Percentiles rank a stretch among this genome's conserved stretches.
These are phyloP conservation scores for Bubalus kerabau DNA, from an alignment of 2,113 vertebrate species.

Conservation along the genomic window DNA sequence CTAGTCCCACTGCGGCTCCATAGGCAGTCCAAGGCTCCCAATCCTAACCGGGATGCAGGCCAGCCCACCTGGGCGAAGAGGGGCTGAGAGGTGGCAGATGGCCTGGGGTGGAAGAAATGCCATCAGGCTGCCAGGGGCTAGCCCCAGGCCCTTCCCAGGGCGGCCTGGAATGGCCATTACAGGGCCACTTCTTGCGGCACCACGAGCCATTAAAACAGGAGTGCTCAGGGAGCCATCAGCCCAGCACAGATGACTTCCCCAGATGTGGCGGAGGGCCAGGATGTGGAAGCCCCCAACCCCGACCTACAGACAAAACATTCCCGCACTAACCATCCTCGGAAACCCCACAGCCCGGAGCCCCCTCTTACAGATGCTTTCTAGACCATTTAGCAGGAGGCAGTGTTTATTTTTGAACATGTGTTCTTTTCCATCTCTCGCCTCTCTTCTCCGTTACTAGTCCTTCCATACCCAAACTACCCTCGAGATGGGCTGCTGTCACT, in stretches of 20 bases:
- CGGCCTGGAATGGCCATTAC: conserved; percentile 89
- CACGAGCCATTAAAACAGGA: conserved; percentile 94
- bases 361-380: conserved; percentile 81
- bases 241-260: conserved; percentile 90
- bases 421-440: conserved; percentile 65
- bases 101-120: neutral
- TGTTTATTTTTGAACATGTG: conserved; percentile 88
- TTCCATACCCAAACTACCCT: conserved; percentile 31
- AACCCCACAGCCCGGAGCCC: conserved; percentile 78
- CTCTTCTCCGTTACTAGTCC: conserved; percentile 31
- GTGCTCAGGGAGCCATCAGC: conserved; percentile 84
- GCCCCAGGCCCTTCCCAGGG: conserved; percentile 38
- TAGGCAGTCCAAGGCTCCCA: neutral
- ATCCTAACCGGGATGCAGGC: neutral
- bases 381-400: conserved; percentile 86
- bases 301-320: conserved; percentile 87
- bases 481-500: neutral
- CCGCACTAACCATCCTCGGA: conserved; percentile 73
- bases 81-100: neutral
- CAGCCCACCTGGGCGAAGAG: neutral
- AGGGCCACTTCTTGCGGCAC: conserved; percentile 88
- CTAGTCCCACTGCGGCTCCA: neutral
- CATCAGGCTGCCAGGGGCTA: conserved; percentile 41
- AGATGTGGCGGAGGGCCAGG: conserved; percentile 93
- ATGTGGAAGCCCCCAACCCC: conserved; percentile 86